Evolutionary conservation across 2,113 vertebrate genomes (phyloP).

Genomic region (pig (Sus scrofa)): T2T-Sscrofa CM000818.6:98569501-98570000

Average conservation of each 20-base stretch:
- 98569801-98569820: background rate
- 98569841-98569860: background rate
- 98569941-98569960: background rate
- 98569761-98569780: background rate
- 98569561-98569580: background rate
- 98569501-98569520: background rate
- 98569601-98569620: background rate
- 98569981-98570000: background rate
- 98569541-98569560: background rate
- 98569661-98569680: background rate
- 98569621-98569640: background rate
- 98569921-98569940: slow-evolving; percentile 8
- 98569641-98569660: background rate
- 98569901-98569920: background rate
- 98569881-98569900: background rate
- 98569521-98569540: too few species aligned
- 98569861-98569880: background rate
- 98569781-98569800: background rate
- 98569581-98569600: background rate
- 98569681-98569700: background rate
- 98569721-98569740: background rate
- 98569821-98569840: background rate
- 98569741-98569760: background rate
- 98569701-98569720: background rate
- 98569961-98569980: background rate